Percentiles rank a stretch among this genome's conserved stretches.
These are phyloP conservation scores for Spisula solida DNA, from an alignment of 2,888 invertebrate species.

Conservation along the genomic window DNA sequence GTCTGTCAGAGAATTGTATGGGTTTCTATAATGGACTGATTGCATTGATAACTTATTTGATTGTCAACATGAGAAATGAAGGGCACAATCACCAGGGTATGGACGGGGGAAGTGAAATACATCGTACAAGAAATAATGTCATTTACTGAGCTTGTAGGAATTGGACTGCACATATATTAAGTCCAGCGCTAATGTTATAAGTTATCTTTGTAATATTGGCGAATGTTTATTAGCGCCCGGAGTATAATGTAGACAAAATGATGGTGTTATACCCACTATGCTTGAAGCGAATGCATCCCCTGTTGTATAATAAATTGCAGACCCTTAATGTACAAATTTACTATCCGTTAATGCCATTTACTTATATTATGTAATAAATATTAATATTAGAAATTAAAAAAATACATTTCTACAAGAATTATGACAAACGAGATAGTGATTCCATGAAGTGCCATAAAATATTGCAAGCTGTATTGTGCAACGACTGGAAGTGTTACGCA, in stretches of 20 bases:
- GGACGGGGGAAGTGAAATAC: neutral
- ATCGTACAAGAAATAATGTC: neutral
- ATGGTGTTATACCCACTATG: neutral
- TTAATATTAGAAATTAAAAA: conserved; percentile 7
- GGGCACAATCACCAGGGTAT: conserved; percentile 37
- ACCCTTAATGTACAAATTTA: conserved; percentile 13
- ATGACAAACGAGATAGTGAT: neutral
- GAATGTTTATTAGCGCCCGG: conserved; percentile 2
- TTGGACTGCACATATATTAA: conserved; percentile 5
- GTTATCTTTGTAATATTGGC: neutral
- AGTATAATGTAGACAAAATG: conserved; percentile 20
- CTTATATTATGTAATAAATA: conserved; percentile 25
- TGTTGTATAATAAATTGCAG: neutral
- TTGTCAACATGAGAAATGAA: conserved; percentile 64
- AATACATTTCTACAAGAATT: conserved; percentile 12
- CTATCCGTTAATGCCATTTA: neutral
- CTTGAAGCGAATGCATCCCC: neutral
- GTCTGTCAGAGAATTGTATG: conserved; percentile 59
- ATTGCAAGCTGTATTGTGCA: neutral
- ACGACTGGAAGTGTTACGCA: neutral
- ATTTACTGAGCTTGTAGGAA: conserved; percentile 8
- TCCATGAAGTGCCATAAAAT: conserved; percentile 6
- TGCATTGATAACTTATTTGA: conserved; percentile 59
- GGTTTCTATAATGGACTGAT: conserved; percentile 62
- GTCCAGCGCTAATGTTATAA: conserved; percentile 23